phyloP scores from a whole-genome alignment of 2,797 vertebrate species.

The Threskiornis aethiopicus region DNA sequence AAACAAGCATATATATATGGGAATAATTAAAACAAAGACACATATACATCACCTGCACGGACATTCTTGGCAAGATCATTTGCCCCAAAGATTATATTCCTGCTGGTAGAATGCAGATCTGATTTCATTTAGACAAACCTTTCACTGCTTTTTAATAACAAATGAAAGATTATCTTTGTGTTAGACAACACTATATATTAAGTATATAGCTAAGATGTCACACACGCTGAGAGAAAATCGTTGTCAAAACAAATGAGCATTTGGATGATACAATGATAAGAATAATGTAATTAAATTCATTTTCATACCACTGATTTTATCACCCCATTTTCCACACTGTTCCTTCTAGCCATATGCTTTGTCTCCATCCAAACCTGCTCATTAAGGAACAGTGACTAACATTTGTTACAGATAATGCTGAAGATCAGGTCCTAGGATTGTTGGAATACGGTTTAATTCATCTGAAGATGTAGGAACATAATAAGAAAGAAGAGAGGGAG shows the following conservation, averaged over 20 bases:
- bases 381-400: constrained; percentile 34
- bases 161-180: neutral
- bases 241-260: constrained; percentile 35
- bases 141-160: constrained; percentile 14
- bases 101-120: neutral
- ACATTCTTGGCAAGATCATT: neutral
- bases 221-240: neutral
- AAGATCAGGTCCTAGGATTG: neutral
- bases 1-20: neutral
- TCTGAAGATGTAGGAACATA: constrained; percentile 7
- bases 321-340: constrained; percentile 10
- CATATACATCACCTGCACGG: neutral
- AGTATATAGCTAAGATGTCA: neutral
- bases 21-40: neutral
- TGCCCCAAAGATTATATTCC: neutral
- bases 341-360: constrained; percentile 60
- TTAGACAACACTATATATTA: neutral
- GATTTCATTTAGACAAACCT: constrained; percentile 15
- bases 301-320: constrained; percentile 47
- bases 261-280: constrained; percentile 21
- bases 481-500: neutral
- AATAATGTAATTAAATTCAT: constrained; percentile 30
- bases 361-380: constrained; percentile 54
- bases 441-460: constrained; percentile 13
- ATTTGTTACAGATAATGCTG: neutral